phyloP scores from a whole-genome alignment of 2,113 vertebrate genomes.

The Cacatua alba region DNA sequence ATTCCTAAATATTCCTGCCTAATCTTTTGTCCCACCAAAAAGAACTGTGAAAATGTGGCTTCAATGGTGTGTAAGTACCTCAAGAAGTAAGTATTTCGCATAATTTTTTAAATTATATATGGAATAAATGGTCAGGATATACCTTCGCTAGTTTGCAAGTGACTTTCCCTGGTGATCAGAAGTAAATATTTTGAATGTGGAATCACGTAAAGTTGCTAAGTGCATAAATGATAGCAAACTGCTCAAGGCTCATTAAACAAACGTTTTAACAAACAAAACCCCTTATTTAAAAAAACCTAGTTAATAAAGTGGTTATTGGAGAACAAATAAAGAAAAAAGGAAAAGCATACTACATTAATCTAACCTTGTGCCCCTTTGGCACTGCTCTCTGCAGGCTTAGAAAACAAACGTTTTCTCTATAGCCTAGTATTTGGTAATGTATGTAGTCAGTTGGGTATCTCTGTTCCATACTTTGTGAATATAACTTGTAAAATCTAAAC shows the following conservation, averaged over 20 bases:
- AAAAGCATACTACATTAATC: neutral
- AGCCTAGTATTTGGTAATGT: neutral
- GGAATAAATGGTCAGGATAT: neutral
- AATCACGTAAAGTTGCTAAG: neutral
- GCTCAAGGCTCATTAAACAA: neutral
- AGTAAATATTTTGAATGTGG: neutral
- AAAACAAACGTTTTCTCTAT: neutral
- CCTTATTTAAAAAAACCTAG: neutral
- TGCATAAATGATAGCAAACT: neutral
- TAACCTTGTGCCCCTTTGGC: neutral
- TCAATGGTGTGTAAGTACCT: conserved; percentile 95
- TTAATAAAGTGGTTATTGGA: neutral
- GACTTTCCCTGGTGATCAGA: neutral
- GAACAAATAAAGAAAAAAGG: neutral
- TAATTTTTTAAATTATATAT: neutral
- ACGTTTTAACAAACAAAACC: neutral
- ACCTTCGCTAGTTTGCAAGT: neutral
- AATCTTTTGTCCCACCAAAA: conserved; percentile 96
- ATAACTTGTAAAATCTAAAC: neutral
- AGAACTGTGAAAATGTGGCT: conserved; percentile 96
- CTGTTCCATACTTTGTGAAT: neutral
- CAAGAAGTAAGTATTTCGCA: conserved; percentile 80
- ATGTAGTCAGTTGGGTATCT: neutral
- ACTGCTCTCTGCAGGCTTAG: neutral
- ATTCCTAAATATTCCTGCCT: conserved; percentile 93